Evolutionary conservation across 1,140 invertebrate genomes (phyloP).

Genomic region (Helicorthomorpha holstii): DNA sequence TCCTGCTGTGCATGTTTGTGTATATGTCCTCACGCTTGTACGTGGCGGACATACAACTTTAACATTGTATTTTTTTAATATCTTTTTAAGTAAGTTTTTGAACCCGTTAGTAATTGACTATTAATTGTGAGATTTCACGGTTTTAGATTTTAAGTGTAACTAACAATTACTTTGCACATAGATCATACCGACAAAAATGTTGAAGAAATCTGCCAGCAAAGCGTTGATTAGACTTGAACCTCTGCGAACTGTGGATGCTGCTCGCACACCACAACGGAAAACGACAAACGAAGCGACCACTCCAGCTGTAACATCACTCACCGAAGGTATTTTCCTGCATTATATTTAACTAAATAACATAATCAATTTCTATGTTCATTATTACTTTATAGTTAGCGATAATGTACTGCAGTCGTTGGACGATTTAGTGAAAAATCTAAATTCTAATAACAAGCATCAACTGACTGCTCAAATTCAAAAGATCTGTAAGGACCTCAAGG

Average conservation of each 20-base stretch:
- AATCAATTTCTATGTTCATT: neutral
- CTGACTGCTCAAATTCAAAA: conserved; percentile 27
- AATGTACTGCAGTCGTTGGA: conserved; percentile 18
- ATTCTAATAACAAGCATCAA: conserved; percentile 15
- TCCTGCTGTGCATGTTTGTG: too few species aligned
- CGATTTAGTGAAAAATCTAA: conserved; percentile 15
- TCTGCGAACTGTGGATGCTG: neutral
- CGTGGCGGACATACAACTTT: too few species aligned
- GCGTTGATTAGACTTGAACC: neutral
- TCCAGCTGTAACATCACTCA: neutral
- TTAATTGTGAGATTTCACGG: too few species aligned
- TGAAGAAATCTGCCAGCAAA: neutral
- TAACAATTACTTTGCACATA: too few species aligned
- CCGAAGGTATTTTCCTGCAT: neutral
- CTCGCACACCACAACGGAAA: neutral
- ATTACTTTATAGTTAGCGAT: conserved; percentile 6
- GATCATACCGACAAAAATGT: neutral
- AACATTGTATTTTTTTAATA: too few species aligned
- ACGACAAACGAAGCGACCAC: neutral
- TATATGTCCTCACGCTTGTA: too few species aligned
- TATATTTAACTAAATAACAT: too few species aligned
- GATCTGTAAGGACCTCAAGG: conserved; percentile 50
- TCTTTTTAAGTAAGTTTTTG: too few species aligned
- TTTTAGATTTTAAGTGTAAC: too few species aligned
- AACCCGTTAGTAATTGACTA: too few species aligned